A percentile compares a stretch with the other conserved stretches of the same genome.
Conservation (phyloP, 2,888 invertebrate species). For the Alsophila aescularia region DNA sequence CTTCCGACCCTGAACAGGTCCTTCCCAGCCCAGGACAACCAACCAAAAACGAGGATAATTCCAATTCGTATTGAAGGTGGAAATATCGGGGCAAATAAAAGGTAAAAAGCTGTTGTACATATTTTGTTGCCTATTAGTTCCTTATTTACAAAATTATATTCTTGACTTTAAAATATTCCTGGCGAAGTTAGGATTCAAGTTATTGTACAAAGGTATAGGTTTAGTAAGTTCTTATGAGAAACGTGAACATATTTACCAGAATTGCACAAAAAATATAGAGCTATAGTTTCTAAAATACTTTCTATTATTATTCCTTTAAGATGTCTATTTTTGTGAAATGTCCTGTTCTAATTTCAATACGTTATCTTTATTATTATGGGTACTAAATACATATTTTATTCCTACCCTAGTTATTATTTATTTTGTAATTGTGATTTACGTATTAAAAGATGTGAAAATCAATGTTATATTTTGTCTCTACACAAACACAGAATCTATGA, state of each 20-base stretch:
- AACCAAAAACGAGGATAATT: constrained; percentile 84
- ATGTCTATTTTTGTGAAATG: not conserved
- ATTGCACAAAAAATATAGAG: constrained; percentile 6
- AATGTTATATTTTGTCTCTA: not conserved
- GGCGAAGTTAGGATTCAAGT: too few species aligned
- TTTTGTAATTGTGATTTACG: not conserved
- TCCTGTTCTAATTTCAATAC: not conserved
- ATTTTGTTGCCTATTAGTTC: not conserved
- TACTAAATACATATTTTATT: not conserved
- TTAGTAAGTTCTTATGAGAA: not conserved
- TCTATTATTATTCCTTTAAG: not conserved
- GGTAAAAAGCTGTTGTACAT: constrained; percentile 49
- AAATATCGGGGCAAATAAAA: constrained; percentile 69
- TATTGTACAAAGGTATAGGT: not conserved
- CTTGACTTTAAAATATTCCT: too few species aligned
- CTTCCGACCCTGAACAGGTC: constrained; percentile 69
- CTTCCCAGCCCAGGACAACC: constrained; percentile 64
- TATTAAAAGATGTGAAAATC: constrained; percentile 5
- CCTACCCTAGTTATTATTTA: too few species aligned
- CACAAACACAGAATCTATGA: constrained; percentile 1
- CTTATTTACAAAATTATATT: not conserved
- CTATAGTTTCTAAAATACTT: not conserved
- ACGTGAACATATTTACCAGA: not conserved
- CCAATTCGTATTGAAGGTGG: constrained; percentile 85
- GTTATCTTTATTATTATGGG: not conserved